Evolutionary conservation across 2,797 vertebrate genomes (phyloP), one percentile per base, ranked within the genome.

Genomic region (Oophaga sylvatica): DNA sequence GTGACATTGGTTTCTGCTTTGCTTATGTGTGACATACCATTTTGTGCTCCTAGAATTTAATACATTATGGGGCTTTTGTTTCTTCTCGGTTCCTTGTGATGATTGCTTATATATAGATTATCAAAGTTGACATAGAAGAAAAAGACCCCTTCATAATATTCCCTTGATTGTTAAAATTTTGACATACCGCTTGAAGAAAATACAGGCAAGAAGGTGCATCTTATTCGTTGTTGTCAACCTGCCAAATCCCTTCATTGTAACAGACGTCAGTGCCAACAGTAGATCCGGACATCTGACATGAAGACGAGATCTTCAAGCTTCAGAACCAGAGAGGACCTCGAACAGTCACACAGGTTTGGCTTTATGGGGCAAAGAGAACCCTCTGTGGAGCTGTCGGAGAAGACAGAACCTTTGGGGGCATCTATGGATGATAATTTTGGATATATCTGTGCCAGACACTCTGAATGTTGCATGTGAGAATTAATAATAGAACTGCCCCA

Each of bases 1-100:
- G n/a, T 71, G 75, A 80, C 87, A 88, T 87, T 86, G 77, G 41
- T 77, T 83, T 83, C 75, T 68, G n/a, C 35, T 68, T 77, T 77
- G 45, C 71, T 75, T 48, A 48, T 73, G 45, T 48, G 41, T 48
- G 10, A 75, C n/a, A 26, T 77, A 77, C 20, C n/a, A n/a, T 77
- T 53, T 53, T 77, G 10, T 45, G 53, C 75, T 26, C 16, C 20
- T 76, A 22, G 13, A 76, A n/a, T 77, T 12, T 26, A 78, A 65
- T 62, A 45, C 59, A 84, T 62, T 80, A 35, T 20, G 9, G 29
- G 29, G 5, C 31, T 12, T 80, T 56, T 16, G 13, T 31, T 67
- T 77, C 26, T 11, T 26, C n/a, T 53, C 10, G 5, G 1, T 79
- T 79, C 60, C 9, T 45, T 45, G 35, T 20, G 19, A 75, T n/a